Percentiles rank a stretch among this genome's conserved stretches.
Evolutionary conservation across 2,797 vertebrate species (phyloP).

Genomic region (Limnodromus scolopaceus): DNA sequence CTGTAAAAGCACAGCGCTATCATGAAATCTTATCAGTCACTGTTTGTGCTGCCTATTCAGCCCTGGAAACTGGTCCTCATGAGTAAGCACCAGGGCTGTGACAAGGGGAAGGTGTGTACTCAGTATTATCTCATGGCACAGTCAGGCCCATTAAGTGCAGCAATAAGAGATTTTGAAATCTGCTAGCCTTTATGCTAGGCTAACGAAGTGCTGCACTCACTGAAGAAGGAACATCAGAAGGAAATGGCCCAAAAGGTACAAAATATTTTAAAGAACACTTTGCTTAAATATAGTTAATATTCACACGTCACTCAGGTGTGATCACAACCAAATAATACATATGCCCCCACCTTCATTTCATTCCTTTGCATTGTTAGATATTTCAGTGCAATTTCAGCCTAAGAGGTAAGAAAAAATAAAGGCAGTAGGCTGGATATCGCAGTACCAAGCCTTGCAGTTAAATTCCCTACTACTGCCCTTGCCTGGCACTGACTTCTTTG

Average conservation of each 20-base stretch:
- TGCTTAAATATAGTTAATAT: not conserved
- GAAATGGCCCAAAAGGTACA: not conserved
- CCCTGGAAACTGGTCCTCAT: not conserved
- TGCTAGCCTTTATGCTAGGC: not conserved
- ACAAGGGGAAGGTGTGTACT: not conserved
- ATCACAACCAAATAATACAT: not conserved
- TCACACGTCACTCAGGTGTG: not conserved
- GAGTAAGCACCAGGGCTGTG: not conserved
- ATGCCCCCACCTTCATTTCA: not conserved
- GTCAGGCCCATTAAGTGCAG: fast-evolving
- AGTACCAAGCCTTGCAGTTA: not conserved
- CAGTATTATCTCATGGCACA: not conserved
- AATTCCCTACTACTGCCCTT: not conserved
- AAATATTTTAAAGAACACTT: not conserved
- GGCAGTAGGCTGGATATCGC: not conserved
- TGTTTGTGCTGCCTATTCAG: not conserved
- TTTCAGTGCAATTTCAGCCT: not conserved
- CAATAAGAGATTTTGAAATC: not conserved
- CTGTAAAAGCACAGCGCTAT: not conserved
- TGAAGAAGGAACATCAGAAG: not conserved
- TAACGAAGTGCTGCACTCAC: not conserved
- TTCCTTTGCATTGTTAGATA: not conserved
- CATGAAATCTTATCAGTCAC: not conserved
- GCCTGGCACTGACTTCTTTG: not conserved
- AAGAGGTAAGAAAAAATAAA: not conserved